Evolutionary conservation across 2,113 vertebrate genomes (phyloP).

Genomic region (Solea solea): DNA sequence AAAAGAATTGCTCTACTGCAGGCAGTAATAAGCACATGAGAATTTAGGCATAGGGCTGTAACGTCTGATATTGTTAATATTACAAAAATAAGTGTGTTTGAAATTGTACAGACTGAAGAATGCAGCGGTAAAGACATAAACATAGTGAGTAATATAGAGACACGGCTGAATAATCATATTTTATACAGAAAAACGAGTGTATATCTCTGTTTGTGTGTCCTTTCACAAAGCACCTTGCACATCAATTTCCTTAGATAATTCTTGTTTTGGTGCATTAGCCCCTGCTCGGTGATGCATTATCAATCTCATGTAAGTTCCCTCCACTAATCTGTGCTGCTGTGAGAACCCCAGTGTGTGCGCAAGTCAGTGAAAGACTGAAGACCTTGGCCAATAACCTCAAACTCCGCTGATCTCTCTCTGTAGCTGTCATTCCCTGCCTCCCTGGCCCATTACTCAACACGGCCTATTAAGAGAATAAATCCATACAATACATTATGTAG

Average conservation of each 20-base stretch:
- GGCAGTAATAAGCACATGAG: conserved; percentile 5
- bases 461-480: conserved; percentile 71
- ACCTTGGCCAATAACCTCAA: conserved; percentile 72
- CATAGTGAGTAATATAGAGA: neutral
- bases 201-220: conserved; percentile 3
- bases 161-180: neutral
- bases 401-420: conserved; percentile 56
- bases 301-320: conserved; percentile 53
- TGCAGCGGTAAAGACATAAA: neutral
- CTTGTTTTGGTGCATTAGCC: conserved; percentile 48
- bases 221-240: conserved; percentile 29
- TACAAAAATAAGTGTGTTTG: neutral
- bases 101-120: neutral
- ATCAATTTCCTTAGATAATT: conserved; percentile 44
- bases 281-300: conserved; percentile 59
- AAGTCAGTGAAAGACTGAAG: conserved; percentile 51
- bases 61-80: conserved; percentile 16
- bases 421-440: conserved; percentile 64
- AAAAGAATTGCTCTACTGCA: conserved; percentile 20
- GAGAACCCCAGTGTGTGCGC: conserved; percentile 48
- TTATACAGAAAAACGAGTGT: neutral
- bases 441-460: conserved; percentile 69
- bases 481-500: conserved; percentile 61
- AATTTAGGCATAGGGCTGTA: neutral
- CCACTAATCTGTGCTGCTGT: conserved; percentile 53